Base-by-base conservation (phyloP, 2,888 invertebrate species). In the Pachliopta kotzebuea region DNA sequence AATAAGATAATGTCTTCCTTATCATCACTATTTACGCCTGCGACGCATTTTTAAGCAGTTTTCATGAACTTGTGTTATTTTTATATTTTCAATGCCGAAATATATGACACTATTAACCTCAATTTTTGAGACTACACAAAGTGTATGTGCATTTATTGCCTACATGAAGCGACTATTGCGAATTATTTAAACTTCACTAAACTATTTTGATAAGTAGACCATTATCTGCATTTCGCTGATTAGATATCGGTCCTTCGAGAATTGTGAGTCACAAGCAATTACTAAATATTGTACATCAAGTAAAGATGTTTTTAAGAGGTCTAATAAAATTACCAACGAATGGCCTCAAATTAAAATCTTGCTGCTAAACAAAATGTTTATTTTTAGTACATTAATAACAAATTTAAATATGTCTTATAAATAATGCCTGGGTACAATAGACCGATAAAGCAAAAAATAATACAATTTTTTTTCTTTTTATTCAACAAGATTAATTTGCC, bases 231-330 rank as follows among this genome's bases (percentile, higher is more conserved):
- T 72, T 69, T 69, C 57, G 71, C 77, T 78, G 90, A 90, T 90
- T 84, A 90, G 90, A 90, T 90, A 90, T 80, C 74, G 78, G 71
- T 70, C 71, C 71, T 80, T 85, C 84, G 85, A 88, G 88, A 84
- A 85, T 85, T 76, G 74, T 66, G 78, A 80, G 79, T 82, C 77
- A 77, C 71, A 67, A 69, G 68, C 67, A 69, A 23, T 50, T 50
- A 17, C 50, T 52, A 0, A 58, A 23, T 57, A 52, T 23, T 56
- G 23, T 45, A 45, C n/a, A 4, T n/a, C 45, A 45, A 45, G 18
- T n/a, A 6, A 4, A 45, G 45, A 45, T n/a, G 45, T 45, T 45
- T n/a, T 45, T 45, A 42, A 42, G 45, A 45, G n/a, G n/a, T 45
- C n/a, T 2, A 45, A 14, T 4, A n/a, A n/a, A 18, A 6, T n/a